These are phyloP conservation scores for Nomada goodeniana DNA, from an alignment of 2,888 invertebrate species.

Conservation along the genomic window DNA sequence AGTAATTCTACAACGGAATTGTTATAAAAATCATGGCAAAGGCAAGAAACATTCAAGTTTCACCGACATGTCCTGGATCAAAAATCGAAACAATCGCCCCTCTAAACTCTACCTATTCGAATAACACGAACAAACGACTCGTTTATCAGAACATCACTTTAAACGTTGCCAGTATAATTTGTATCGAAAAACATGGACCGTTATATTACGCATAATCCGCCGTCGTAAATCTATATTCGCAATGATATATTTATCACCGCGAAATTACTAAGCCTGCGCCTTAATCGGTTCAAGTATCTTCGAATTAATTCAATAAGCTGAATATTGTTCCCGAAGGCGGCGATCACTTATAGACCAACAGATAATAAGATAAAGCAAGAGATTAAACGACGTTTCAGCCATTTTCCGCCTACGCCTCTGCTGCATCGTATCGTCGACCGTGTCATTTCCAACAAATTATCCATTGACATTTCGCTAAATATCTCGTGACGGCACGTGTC, in stretches of 20 bases:
- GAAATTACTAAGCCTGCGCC: background rate
- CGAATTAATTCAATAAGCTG: background rate
- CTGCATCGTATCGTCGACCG: background rate
- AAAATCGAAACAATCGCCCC: background rate
- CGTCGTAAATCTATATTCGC: background rate
- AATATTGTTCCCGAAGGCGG: background rate
- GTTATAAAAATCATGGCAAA: no score
- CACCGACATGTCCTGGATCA: background rate
- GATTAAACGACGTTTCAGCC: background rate
- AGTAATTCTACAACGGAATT: no score
- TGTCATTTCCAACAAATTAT: background rate
- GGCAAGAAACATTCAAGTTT: no score
- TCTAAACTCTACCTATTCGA: background rate
- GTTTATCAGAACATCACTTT: background rate
- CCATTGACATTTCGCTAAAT: background rate
- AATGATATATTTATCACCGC: background rate
- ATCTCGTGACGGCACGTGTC: background rate
- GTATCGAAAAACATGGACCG: background rate
- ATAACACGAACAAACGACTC: background rate
- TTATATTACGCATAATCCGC: background rate
- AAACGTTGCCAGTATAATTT: background rate
- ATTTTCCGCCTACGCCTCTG: background rate
- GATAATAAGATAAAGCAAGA: constrained; percentile 12
- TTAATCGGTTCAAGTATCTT: background rate
- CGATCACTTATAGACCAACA: background rate